Base-by-base conservation (phyloP, 2,797 vertebrate species). In the Semaprochilodus insignis region DNA sequence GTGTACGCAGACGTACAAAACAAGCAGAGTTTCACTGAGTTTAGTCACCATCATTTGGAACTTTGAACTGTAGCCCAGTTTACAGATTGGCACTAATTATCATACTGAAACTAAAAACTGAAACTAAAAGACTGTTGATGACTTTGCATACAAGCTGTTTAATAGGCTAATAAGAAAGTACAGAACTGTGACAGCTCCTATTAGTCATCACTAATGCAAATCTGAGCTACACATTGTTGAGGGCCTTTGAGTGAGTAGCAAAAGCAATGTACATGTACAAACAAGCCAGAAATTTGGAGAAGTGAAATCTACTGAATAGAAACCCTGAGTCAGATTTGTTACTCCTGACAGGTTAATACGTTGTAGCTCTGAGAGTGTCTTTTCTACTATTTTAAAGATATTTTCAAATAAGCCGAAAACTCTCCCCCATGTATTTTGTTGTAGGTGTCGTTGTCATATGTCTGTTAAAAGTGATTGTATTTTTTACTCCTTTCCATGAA, bases 51-150 rank as follows among this genome's bases (percentile, higher is more conserved):
- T 17, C 16, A 16, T 48, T 48, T 10, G 2, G 1, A 36, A 40
- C 14, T 67, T 6, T 44, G 34, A 0, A 40, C 34, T 44, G n/a
- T 40, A 21, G 19, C 40, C 8, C 40, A 6, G 40, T 44, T 44
- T 3, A 44, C 40, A 63, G 25, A 16, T 63, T 63, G 65, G 19
- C 65, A 67, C 19, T 19, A n/a, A 15, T 67, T 31, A n/a, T 16
- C 10, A 67, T 11, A 67, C 19, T 48, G 11, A 48, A 48, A 67
- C 19, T 48, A 13, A 48, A 48, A 48, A 48, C 52, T 54, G 67
- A 70, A 70, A 70, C 36, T 69, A 8, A 70, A 70, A 11, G 67
- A 11, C 40, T n/a, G 19, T 70, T 23, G 48, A 48, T 44, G 67
- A 23, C 40, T 17, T 1, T 8, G 15, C 21, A 13, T 2, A 13